Percentiles rank a stretch among this genome's conserved stretches.
phyloP scores from a whole-genome alignment of 2,797 vertebrate genomes.

The Mus minutoides region DNA sequence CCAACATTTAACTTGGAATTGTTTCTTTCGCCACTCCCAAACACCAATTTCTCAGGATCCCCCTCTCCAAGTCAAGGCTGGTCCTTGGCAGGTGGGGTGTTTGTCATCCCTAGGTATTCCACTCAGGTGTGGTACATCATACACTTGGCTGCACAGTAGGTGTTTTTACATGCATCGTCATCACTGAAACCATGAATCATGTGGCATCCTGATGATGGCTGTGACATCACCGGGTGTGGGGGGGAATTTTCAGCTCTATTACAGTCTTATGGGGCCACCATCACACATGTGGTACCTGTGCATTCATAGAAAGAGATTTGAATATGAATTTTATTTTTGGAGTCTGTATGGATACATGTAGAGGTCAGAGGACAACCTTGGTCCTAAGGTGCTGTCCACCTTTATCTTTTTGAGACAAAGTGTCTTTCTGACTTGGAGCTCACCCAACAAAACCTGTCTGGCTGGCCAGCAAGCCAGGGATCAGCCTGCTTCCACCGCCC shows the following conservation, averaged over 20 bases:
- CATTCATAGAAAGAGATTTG: neutral
- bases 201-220: no score
- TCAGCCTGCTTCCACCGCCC: neutral
- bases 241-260: neutral
- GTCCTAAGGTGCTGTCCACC: neutral
- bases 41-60: neutral
- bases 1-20: no score
- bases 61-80: no score
- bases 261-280: neutral
- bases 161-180: neutral
- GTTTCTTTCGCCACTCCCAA: no score
- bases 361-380: neutral
- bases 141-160: neutral
- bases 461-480: neutral
- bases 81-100: neutral
- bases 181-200: neutral
- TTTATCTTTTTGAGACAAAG: neutral
- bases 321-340: neutral
- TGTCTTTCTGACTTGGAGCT: neutral
- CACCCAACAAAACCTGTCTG: neutral
- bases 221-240: neutral
- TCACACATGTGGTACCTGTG: neutral
- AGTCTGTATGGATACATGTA: neutral
- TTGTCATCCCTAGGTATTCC: neutral
- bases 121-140: neutral